Percentiles rank a stretch among this genome's conserved stretches.
phyloP scores from a whole-genome alignment of 2,113 vertebrate genomes.

The Ophthalmolycus amberensis region DNA sequence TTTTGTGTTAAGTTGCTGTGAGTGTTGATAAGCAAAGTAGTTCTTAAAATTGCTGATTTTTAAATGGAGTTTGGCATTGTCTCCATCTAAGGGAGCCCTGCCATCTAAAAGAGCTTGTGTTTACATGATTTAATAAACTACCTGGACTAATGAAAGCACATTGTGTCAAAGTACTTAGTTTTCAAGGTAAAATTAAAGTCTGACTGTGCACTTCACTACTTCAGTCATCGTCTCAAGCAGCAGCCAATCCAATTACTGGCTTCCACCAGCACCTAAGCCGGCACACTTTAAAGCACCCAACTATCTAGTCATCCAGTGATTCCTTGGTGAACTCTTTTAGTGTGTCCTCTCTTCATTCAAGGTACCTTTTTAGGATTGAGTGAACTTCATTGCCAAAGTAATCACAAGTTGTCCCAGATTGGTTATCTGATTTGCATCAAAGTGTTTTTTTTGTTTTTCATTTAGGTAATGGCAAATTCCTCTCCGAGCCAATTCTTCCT shows the following conservation, averaged over 20 bases:
- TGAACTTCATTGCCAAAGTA: neutral
- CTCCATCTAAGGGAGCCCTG: neutral
- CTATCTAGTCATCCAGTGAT: neutral
- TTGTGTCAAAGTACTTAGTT: neutral
- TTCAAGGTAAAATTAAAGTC: neutral
- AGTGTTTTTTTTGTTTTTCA: neutral
- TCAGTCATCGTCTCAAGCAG: neutral
- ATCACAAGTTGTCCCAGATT: neutral
- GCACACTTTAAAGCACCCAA: neutral
- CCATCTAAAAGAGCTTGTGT: no score
- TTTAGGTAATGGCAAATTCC: neutral
- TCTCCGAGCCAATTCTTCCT: neutral
- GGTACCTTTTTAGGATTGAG: neutral
- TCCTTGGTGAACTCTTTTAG: neutral
- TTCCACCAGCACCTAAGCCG: neutral
- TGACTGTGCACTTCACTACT: neutral
- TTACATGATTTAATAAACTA: neutral
- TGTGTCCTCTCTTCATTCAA: neutral
- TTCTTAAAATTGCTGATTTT: neutral
- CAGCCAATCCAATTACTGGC: conserved; percentile 14
- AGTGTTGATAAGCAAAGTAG: neutral
- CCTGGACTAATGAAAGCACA: neutral
- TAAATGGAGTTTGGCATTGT: neutral
- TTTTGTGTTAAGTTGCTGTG: neutral
- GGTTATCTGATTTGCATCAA: neutral